Percentiles rank a stretch among this genome's conserved stretches.
phyloP scores from a whole-genome alignment of 2,113 vertebrate genomes.

The Castor canadensis region DNA sequence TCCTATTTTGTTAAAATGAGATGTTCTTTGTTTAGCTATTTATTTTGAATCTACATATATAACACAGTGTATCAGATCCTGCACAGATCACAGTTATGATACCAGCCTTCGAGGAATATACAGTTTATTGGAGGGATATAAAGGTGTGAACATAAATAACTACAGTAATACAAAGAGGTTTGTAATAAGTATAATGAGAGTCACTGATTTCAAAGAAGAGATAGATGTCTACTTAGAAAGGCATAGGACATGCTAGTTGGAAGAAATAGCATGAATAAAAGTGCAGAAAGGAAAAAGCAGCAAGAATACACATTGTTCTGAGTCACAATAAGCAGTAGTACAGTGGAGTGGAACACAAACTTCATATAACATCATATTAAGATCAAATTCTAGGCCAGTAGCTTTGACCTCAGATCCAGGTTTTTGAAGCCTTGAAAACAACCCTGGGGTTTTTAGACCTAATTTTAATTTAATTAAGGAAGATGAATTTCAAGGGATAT shows the following conservation, averaged over 20 bases:
- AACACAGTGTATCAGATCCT: not conserved
- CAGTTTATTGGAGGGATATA: not conserved
- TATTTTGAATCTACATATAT: not conserved
- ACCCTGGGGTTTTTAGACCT: not conserved
- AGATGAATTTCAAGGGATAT: no score
- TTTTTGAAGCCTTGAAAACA: conserved; percentile 25
- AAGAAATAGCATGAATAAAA: conserved; percentile 37
- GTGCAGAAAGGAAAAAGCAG: not conserved
- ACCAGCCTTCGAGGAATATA: not conserved
- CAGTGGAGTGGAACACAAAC: not conserved
- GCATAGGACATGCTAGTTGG: not conserved
- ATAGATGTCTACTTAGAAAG: not conserved
- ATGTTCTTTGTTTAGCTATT: conserved; percentile 22
- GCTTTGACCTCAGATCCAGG: not conserved
- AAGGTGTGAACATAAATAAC: conserved; percentile 43
- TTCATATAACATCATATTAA: not conserved
- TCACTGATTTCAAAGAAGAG: conserved; percentile 28
- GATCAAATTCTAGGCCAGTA: not conserved
- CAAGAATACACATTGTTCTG: not conserved
- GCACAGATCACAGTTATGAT: not conserved
- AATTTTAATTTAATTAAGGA: conserved; percentile 44
- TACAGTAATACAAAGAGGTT: conserved; percentile 24
- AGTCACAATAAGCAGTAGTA: not conserved
- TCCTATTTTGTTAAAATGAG: conserved; percentile 42
- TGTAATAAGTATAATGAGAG: not conserved